Evolutionary conservation across 2,888 invertebrate species (phyloP).

Genomic region (Tinea semifulvella): DNA sequence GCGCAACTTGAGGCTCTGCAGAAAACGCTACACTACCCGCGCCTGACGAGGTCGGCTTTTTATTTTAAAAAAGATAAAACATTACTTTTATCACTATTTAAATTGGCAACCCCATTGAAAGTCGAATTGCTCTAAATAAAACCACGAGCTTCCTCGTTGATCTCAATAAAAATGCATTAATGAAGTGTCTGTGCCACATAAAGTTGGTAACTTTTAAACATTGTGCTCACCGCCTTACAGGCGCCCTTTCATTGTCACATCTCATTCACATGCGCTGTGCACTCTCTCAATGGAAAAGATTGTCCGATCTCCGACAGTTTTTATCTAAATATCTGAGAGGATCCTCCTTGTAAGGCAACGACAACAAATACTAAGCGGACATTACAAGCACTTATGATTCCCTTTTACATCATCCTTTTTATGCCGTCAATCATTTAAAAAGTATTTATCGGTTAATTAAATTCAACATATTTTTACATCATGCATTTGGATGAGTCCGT

Average conservation of each 20-base stretch:
- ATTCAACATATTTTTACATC: slow-evolving; percentile 6
- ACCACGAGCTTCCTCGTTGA: slow-evolving; percentile 4
- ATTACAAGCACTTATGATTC: slow-evolving; percentile 6
- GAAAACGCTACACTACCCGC: no score
- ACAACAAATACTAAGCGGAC: slow-evolving; percentile 7
- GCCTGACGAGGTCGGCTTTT: no score
- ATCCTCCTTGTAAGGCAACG: slow-evolving; percentile 3
- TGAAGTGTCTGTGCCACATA: slow-evolving; percentile 1
- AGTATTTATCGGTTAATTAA: slow-evolving; percentile 12
- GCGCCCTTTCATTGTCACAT: slow-evolving; percentile 2
- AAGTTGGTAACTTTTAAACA: slow-evolving; percentile 9
- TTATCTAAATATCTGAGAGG: slow-evolving; percentile 1
- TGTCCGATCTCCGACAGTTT: not conserved
- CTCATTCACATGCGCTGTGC: slow-evolving; percentile 7
- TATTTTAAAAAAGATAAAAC: no score
- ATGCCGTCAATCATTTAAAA: slow-evolving; percentile 3
- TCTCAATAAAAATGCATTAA: slow-evolving; percentile 9
- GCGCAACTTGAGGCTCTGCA: no score
- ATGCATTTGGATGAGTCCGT: slow-evolving; percentile 6
- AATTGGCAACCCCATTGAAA: no score
- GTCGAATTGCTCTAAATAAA: slow-evolving; percentile 1
- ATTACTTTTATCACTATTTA: no score
- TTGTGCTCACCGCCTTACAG: slow-evolving; percentile 8
- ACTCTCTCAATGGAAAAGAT: not conserved
- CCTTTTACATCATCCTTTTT: slow-evolving; percentile 9